Base-by-base conservation (phyloP, 2,888 invertebrate genomes). In the Microdon myrmicae region DNA sequence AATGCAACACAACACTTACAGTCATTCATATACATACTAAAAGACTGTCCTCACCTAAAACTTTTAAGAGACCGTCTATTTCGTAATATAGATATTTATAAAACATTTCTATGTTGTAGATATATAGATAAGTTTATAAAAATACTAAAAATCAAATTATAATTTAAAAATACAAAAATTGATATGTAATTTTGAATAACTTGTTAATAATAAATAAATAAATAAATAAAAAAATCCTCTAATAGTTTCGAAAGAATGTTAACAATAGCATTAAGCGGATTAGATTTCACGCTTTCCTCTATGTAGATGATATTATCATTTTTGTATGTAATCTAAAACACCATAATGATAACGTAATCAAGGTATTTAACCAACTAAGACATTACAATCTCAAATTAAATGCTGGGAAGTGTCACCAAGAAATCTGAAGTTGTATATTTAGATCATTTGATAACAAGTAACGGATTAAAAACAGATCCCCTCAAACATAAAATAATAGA, bases 251-350 rank as follows among this genome's bases (percentile, higher is more conserved):
- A 68, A 47, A 12, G 64, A 37, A 68, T 67, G 64, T 14, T 67
- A 10, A 51, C 64, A 9, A 64, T 67, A 34, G 68, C 54, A n/a
- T 22, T 56, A 25, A 9, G 29, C 4, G 67, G 51, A 10, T n/a
- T 55, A 41, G 37, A 32, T 12, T 17, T 31, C 7, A 58, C 28
- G 53, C 61, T n/a, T 69, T 69, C 29, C 29, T 68, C 5, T 71
- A 67, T 37, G 51, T 68, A 5, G 69, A 69, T 29, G 68, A 70
- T 29, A 64, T 71, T 1, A 66, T 71, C 20, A 45, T 70, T 4
- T 69, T 66, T 28, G 67, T 59, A 7, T 55, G 34, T 9, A 47
- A 41, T 14, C 17, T 48, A 14, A 12, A 41, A 28, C 48, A 68
- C 22, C 67, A 69, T 38, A 67, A 67, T 13, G 19, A 44, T 3